phyloP scores from a whole-genome alignment of 2,888 invertebrate genomes.

The Plusia festucae region DNA sequence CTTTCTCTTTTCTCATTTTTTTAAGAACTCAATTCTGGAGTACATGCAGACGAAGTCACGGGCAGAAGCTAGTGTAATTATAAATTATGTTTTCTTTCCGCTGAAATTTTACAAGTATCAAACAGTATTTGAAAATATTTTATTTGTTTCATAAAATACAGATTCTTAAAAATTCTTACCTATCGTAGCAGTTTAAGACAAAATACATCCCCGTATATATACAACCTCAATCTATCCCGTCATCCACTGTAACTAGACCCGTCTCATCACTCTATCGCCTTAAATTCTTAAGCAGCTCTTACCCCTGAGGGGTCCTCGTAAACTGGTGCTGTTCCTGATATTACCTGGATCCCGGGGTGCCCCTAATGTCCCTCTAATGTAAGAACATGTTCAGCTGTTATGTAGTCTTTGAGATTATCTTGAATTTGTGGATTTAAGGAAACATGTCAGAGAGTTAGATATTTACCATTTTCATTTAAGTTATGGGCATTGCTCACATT shows the following conservation, averaged over 20 bases:
- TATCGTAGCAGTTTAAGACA: constrained; percentile 11
- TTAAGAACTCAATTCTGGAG: too few relatives aligned
- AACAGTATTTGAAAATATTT: too few relatives aligned
- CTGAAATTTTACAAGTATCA: too few relatives aligned
- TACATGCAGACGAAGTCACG: too few relatives aligned
- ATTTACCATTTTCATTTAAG: too few relatives aligned
- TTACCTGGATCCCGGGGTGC: constrained; percentile 69
- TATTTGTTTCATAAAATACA: too few relatives aligned
- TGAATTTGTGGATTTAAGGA: constrained; percentile 9
- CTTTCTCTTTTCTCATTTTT: too few relatives aligned
- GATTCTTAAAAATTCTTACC: too few relatives aligned
- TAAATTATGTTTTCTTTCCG: too few relatives aligned
- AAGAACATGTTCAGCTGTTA: constrained; percentile 56
- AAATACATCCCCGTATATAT: constrained; percentile 44
- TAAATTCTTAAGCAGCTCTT: background rate
- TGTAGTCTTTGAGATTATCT: constrained; percentile 35
- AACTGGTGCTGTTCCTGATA: constrained; percentile 63
- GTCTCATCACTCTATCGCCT: constrained; percentile 21
- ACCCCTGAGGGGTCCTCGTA: constrained; percentile 32
- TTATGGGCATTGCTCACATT: too few relatives aligned
- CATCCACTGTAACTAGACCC: constrained; percentile 44
- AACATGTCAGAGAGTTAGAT: too few relatives aligned
- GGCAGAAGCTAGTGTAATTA: too few relatives aligned
- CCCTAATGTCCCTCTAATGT: constrained; percentile 74
- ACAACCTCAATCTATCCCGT: constrained; percentile 49